Percentiles rank a stretch among this genome's conserved stretches.
phyloP scores from a whole-genome alignment of 2,888 invertebrate genomes.

The Hypomecis punctinalis region DNA sequence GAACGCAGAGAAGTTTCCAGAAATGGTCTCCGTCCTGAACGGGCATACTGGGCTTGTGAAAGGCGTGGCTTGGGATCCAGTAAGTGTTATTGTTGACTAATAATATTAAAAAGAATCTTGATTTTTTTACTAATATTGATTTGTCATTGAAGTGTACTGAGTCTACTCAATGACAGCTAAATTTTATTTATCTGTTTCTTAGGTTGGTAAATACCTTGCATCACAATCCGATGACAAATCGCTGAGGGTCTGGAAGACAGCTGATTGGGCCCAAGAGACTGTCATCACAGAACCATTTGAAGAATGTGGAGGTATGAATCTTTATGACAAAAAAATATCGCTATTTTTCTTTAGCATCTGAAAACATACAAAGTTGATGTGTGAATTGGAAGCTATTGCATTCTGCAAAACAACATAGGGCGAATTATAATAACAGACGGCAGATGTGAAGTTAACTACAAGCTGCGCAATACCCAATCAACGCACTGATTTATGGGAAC shows the following conservation, averaged over 20 bases:
- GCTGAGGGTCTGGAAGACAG: conserved; percentile 97
- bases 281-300: conserved; percentile 96
- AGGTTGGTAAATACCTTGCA: conserved; percentile 97
- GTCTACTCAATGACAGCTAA: background rate
- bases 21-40: conserved; percentile 92
- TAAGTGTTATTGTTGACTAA: conserved; percentile 55
- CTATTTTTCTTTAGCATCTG: too few relatives aligned
- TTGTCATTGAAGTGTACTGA: too few relatives aligned
- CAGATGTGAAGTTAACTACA: too few relatives aligned
- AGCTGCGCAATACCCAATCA: too few relatives aligned
- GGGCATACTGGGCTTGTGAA: conserved; percentile 98
- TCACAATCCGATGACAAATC: conserved; percentile 98
- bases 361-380: too few relatives aligned
- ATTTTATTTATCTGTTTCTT: conserved; percentile 25
- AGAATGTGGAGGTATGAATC: conserved; percentile 87
- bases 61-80: conserved; percentile 99
- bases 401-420: too few relatives aligned
- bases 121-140: too few relatives aligned
- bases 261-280: conserved; percentile 96
- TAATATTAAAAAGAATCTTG: background rate
- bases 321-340: too few relatives aligned
- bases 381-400: too few relatives aligned
- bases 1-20: conserved; percentile 96
- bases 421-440: too few relatives aligned
- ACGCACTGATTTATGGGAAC: too few relatives aligned